Evolutionary conservation across 2,888 invertebrate species (phyloP), one percentile per base, ranked within the genome.

Genomic region (Sphaeridia pumilis): DNA sequence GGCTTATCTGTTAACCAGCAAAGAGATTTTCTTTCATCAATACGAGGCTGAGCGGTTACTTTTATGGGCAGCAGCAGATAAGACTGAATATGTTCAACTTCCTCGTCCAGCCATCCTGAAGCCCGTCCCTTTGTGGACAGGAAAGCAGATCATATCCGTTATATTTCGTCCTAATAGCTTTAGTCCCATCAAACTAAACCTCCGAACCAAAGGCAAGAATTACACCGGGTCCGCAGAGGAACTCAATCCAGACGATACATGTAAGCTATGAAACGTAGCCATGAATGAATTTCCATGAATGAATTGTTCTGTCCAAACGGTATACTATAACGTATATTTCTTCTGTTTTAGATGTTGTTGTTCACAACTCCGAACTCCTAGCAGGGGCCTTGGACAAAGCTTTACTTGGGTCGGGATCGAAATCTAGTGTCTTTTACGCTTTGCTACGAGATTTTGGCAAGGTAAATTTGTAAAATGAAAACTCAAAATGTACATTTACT

Each of bases 381-480:
- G 86, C 90, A 66, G 98, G 98, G 0, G 81, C 88, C 2, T 82
- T 99, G 80, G 98, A 97, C 71, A 99, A 99, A 73, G 83, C 83
- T 12, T 87, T 89, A 0, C 75, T 99, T 59, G 98, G 98, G 4
- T 92, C 90, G 0, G 97, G 97, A 34, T 87, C 90, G 2, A 98
- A 98, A 72, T 84, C 76, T 66, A 93, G 92, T 71, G 87, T 99
- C 63, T 98, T 98, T 74, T 98, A 97, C 72, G 79, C 90, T 48
- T 78, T 99, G 60, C 75, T 97, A 58, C 76, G 94, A 45, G 94
- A 95, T 72, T 95, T 84, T 78, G 89, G 93, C 2, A 87, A 89
- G 72, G 62, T 62, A 53, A 51, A 14, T 22, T 31, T 21, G n/a
- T n/a, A n/a, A n/a, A n/a, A n/a, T n/a, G n/a, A n/a, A n/a, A n/a